Conservation (phyloP, 2,888 invertebrate species). For the Emesis russula region DNA sequence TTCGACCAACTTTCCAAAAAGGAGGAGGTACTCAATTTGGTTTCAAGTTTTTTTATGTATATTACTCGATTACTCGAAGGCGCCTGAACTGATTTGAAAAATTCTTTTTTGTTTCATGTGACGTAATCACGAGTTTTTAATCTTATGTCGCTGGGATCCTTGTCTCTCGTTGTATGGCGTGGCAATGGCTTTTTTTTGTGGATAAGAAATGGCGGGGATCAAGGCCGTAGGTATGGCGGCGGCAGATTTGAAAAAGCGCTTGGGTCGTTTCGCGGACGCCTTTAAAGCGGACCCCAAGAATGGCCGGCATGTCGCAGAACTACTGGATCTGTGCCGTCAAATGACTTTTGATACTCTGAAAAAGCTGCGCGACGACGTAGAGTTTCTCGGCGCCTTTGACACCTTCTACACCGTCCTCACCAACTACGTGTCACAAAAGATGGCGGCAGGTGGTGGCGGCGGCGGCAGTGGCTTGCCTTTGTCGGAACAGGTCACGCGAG, state of each 20-base stretch:
- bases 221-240: not conserved
- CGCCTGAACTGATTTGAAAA: no score
- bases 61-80: no score
- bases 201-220: constrained; percentile 7
- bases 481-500: constrained; percentile 11
- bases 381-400: no score
- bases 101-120: no score
- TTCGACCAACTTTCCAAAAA: no score
- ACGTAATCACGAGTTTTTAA: not conserved
- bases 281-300: not conserved
- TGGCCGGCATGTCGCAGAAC: constrained; percentile 4
- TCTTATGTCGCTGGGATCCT: not conserved
- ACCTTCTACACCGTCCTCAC: not conserved
- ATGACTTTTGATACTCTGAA: no score
- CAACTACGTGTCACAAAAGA: constrained; percentile 22
- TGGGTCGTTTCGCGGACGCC: constrained; percentile 12
- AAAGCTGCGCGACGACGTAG: no score
- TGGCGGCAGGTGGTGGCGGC: not conserved
- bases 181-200: not conserved
- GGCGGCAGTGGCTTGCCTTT: not conserved
- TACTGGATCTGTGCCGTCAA: not conserved
- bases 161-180: not conserved
- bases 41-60: no score
- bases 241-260: constrained; percentile 10
- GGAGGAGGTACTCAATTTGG: no score